These are phyloP conservation scores for Theonella swinhoei DNA, from an alignment of 37 sponge, comb jelly and placozoan species.

Conservation along the genomic window DNA sequence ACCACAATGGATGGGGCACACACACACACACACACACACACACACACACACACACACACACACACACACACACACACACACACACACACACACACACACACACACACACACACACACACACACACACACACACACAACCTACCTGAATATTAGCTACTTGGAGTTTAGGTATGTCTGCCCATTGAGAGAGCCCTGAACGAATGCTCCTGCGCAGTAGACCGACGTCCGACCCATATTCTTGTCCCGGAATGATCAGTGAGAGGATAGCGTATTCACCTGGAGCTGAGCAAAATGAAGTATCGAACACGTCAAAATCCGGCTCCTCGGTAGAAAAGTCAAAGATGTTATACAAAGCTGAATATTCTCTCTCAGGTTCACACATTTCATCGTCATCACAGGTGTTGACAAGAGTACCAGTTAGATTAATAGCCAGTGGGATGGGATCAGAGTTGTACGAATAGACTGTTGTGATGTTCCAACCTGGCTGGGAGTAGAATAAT, in stretches of 20 bases:
- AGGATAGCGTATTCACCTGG: conserved; percentile 1
- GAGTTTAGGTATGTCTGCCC: conserved; percentile 35
- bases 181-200: conserved; percentile 15
- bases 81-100: no score
- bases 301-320: conserved; percentile 62
- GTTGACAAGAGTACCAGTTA: conserved; percentile 41
- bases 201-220: conserved; percentile 26
- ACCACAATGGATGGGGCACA: no score
- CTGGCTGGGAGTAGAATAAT: conserved; percentile 58
- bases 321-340: conserved; percentile 21
- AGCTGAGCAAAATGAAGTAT: conserved; percentile 24
- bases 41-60: no score
- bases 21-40: no score
- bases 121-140: no score
- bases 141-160: conserved; percentile 61
- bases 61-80: no score
- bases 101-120: no score
- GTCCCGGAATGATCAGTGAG: conserved; percentile 20
- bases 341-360: conserved; percentile 6
- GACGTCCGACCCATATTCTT: neutral
- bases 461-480: neutral
- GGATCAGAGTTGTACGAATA: neutral
- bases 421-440: neutral
- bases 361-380: neutral
- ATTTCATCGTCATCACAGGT: neutral